Evolutionary conservation across 2,797 vertebrate species (phyloP).

Genomic region (Spondyliosoma cantharus): DNA sequence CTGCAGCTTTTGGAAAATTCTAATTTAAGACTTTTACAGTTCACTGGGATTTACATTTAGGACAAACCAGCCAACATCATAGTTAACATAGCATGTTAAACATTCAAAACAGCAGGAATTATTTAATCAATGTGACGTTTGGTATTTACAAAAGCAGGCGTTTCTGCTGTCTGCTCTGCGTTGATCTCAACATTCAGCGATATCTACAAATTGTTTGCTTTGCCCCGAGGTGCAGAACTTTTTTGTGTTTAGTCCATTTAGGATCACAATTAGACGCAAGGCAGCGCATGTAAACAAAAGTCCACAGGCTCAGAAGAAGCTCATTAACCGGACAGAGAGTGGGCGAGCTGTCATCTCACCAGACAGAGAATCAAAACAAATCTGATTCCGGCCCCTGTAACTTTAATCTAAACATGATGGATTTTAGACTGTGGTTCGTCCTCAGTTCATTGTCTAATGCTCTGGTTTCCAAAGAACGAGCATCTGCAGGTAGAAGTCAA

Average conservation of each 20-base stretch:
- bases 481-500: conserved; percentile 14
- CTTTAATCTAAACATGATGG: conserved; percentile 48
- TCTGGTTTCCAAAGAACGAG: not conserved
- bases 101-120: not conserved
- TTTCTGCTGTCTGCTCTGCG: not conserved
- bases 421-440: conserved; percentile 27
- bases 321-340: conserved; percentile 61
- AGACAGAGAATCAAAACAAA: conserved; percentile 49
- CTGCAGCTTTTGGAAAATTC: not conserved
- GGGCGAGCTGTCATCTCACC: conserved; percentile 48
- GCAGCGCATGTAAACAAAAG: conserved; percentile 38
- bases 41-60: not conserved
- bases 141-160: not conserved
- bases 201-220: conserved; percentile 29
- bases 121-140: conserved; percentile 6
- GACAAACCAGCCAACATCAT: not conserved
- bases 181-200: conserved; percentile 11
- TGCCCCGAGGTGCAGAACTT: conserved; percentile 9
- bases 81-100: not conserved
- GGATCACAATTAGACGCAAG: conserved; percentile 44
- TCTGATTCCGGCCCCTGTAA: conserved; percentile 41
- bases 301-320: conserved; percentile 48
- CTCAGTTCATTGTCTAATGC: conserved; percentile 19
- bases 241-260: conserved; percentile 51
- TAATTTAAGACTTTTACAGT: not conserved